Conservation (phyloP, 1,140 invertebrate species). For the Microplitis mediator region DNA sequence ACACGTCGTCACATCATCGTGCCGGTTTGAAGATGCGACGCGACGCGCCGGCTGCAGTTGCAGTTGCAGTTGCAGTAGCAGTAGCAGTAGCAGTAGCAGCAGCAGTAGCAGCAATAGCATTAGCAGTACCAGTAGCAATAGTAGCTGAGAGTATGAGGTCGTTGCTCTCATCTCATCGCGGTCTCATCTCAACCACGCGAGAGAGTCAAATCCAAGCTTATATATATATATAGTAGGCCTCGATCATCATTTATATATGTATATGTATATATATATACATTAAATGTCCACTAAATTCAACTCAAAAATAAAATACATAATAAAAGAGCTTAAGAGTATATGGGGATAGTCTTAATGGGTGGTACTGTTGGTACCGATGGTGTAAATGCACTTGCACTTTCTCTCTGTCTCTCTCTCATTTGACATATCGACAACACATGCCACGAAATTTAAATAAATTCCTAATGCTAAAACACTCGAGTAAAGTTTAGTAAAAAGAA, state of each 20-base stretch:
- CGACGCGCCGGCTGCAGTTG: constrained; percentile 12
- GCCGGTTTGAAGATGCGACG: neutral
- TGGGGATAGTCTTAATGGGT: neutral
- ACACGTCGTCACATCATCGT: neutral
- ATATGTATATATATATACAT: neutral
- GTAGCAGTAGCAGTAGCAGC: too few species aligned
- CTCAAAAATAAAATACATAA: neutral
- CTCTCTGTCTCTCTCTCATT: neutral
- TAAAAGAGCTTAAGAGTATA: too few species aligned
- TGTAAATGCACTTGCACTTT: neutral
- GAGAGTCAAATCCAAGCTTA: neutral
- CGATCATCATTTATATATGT: neutral
- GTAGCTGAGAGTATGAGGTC: constrained; percentile 4
- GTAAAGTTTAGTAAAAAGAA: too few species aligned
- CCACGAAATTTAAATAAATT: neutral
- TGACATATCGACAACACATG: neutral
- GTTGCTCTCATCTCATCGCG: constrained; percentile 19
- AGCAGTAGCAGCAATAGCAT: neutral
- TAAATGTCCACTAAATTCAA: neutral
- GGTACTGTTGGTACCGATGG: neutral
- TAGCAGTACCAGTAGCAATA: too few species aligned
- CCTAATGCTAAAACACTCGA: too few species aligned
- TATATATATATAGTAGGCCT: neutral
- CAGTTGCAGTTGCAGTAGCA: too few species aligned
- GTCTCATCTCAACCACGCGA: neutral